phyloP scores from a whole-genome alignment of 1,140 invertebrate species.

The Neodiprion lecontei region DNA sequence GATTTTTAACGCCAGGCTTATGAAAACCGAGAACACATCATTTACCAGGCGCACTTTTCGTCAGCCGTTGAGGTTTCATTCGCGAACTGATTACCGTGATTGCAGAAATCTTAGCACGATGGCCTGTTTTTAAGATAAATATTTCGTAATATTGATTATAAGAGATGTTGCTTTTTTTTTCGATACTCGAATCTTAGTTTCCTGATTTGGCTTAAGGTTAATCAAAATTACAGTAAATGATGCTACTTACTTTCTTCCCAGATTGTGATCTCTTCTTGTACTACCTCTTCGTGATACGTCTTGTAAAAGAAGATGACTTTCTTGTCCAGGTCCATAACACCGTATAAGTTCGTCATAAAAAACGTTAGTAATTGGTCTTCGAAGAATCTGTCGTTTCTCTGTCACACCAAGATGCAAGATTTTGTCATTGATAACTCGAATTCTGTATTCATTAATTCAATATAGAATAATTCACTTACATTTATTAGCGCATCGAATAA shows the following conservation, averaged over 20 bases:
- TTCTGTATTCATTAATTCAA: background rate
- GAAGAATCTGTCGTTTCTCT: constrained; percentile 50
- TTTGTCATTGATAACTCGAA: background rate
- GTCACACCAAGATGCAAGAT: background rate
- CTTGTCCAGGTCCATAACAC: constrained; percentile 53
- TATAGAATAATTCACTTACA: constrained; percentile 39
- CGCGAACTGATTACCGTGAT: constrained; percentile 44
- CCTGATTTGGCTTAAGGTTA: background rate
- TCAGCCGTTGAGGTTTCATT: constrained; percentile 45
- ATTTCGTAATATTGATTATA: background rate
- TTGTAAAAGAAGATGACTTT: constrained; percentile 64
- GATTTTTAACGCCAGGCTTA: constrained; percentile 21
- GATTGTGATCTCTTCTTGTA: constrained; percentile 64
- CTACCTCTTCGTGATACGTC: constrained; percentile 60
- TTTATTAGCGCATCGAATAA: constrained; percentile 52
- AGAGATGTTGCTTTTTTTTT: background rate
- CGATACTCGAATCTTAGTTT: background rate
- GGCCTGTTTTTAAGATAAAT: constrained; percentile 10
- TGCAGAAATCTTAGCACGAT: constrained; percentile 44
- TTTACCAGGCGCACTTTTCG: constrained; percentile 51
- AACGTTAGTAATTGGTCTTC: constrained; percentile 54
- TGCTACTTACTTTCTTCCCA: constrained; percentile 63
- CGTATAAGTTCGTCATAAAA: constrained; percentile 49
- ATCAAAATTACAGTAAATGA: background rate
- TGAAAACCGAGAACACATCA: background rate